These are phyloP conservation scores for Pteropus rufus DNA, from an alignment of 2,797 vertebrate species.

Conservation along the genomic window DNA sequence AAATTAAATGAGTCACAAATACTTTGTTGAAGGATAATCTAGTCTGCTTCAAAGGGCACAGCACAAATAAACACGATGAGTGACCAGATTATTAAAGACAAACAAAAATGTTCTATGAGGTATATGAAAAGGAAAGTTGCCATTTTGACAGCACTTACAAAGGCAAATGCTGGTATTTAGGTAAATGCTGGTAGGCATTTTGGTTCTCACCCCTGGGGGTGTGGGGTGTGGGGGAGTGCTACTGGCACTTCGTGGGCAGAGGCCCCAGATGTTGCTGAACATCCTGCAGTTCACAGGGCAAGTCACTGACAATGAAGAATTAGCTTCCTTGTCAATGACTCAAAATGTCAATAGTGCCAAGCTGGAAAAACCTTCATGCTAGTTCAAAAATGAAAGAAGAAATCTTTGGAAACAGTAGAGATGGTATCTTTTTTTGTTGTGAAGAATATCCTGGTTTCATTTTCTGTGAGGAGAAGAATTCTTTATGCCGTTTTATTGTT, in stretches of 20 bases:
- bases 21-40: not conserved
- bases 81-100: slow-evolving; percentile 41
- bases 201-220: not conserved
- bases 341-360: not conserved
- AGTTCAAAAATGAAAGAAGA: slow-evolving; percentile 68
- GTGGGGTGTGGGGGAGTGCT: not conserved
- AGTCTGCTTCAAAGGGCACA: not conserved
- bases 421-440: slow-evolving; percentile 78
- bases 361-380: not conserved
- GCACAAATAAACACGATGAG: slow-evolving; percentile 39
- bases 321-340: not conserved
- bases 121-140: not conserved
- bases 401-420: slow-evolving; percentile 74
- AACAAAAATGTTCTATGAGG: not conserved
- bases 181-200: not conserved
- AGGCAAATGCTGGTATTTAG: not conserved
- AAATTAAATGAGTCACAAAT: not conserved
- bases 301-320: not conserved
- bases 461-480: slow-evolving; percentile 81
- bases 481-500: slow-evolving; percentile 67
- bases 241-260: not conserved
- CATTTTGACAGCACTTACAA: slow-evolving; percentile 25
- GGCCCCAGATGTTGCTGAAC: not conserved
- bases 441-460: slow-evolving; percentile 81
- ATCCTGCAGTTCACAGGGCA: not conserved